phyloP scores from a whole-genome alignment of 2,888 invertebrate genomes.

The Gibbula magus region DNA sequence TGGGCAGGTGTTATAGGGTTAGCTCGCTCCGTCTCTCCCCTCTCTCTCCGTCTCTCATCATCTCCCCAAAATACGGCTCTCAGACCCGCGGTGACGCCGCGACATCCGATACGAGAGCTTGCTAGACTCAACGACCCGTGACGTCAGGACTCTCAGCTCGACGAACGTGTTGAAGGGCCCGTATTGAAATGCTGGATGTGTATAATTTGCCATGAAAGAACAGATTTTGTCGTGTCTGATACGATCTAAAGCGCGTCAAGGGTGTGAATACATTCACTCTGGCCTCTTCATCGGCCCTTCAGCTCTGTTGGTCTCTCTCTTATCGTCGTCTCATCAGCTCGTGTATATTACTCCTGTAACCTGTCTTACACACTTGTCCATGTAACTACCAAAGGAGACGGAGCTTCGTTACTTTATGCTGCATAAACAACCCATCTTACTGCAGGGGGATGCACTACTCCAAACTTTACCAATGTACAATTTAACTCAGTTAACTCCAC shows the following conservation, averaged over 20 bases:
- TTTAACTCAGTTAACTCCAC: no score
- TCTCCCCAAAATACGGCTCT: neutral
- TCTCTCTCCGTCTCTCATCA: neutral
- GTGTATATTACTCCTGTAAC: slow-evolving; percentile 1
- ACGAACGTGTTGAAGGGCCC: slow-evolving; percentile 6
- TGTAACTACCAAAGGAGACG: no score
- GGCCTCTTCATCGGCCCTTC: neutral
- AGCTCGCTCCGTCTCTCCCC: neutral
- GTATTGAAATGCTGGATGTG: slow-evolving; percentile 17
- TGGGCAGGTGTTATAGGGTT: slow-evolving; percentile 11
- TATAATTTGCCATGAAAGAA: slow-evolving; percentile 26
- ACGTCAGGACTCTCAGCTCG: neutral
- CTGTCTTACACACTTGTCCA: no score
- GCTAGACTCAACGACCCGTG: slow-evolving; percentile 5
- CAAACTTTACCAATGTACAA: no score
- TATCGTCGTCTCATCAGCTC: slow-evolving; percentile 4
- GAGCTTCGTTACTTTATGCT: no score
- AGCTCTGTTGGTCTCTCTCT: neutral
- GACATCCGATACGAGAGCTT: neutral
- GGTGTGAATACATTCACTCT: slow-evolving; percentile 15
- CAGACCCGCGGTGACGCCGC: neutral
- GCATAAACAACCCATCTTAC: no score
- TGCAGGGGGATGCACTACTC: no score
- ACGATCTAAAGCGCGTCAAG: slow-evolving; percentile 21
- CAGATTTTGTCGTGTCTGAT: slow-evolving; percentile 25